Evolutionary conservation across 2,888 invertebrate genomes (phyloP).

Genomic region (Tiliacea citrago): DNA sequence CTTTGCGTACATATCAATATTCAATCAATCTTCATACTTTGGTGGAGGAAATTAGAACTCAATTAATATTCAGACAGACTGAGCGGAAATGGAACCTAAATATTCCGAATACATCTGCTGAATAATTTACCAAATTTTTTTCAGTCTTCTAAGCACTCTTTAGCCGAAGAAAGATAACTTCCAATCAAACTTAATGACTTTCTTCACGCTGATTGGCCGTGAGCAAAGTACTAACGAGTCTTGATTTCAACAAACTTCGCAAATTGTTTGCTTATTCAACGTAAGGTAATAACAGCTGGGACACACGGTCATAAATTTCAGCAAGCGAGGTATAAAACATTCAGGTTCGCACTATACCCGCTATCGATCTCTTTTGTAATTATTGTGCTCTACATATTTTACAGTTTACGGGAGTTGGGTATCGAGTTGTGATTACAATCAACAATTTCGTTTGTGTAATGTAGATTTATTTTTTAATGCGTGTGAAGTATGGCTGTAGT

Average conservation of each 20-base stretch:
- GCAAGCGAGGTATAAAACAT: constrained; percentile 58
- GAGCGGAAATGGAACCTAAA: constrained; percentile 28
- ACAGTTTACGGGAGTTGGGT: constrained; percentile 58
- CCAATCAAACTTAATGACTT: constrained; percentile 75
- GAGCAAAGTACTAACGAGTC: constrained; percentile 76
- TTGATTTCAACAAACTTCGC: constrained; percentile 74
- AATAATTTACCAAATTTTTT: constrained; percentile 57
- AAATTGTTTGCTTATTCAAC: constrained; percentile 76
- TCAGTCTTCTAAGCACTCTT: constrained; percentile 49
- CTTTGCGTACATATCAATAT: constrained; percentile 23
- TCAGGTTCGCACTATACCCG: constrained; percentile 54
- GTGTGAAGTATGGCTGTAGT: constrained; percentile 8
- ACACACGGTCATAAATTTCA: constrained; percentile 65
- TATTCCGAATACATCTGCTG: constrained; percentile 40
- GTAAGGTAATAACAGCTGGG: constrained; percentile 65
- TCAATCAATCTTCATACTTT: constrained; percentile 41
- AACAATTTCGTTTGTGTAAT: constrained; percentile 50
- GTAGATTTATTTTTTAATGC: constrained; percentile 49
- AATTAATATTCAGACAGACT: constrained; percentile 37
- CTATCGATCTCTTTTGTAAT: constrained; percentile 63
- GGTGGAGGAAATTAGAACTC: constrained; percentile 21
- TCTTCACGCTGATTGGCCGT: constrained; percentile 75
- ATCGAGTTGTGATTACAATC: constrained; percentile 58
- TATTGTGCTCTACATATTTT: constrained; percentile 64
- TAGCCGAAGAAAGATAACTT: constrained; percentile 59